Evolutionary conservation across 2,113 vertebrate genomes (phyloP).

Genomic region (Eonycteris spelaea): DNA sequence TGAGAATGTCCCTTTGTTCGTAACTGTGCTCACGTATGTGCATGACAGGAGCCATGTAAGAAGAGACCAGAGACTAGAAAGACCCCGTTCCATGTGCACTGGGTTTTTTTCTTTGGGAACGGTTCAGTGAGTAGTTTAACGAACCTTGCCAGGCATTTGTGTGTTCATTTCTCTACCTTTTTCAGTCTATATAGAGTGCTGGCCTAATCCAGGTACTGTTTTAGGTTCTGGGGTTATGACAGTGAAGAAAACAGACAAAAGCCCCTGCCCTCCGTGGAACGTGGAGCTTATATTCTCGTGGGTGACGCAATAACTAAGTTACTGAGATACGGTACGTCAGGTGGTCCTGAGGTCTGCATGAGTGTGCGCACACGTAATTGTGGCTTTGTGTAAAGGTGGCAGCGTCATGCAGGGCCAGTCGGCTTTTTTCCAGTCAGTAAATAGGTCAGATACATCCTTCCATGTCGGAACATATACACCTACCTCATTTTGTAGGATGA

Average conservation of each 20-base stretch:
- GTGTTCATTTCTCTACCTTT: background rate
- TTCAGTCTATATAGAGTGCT: background rate
- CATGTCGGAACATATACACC: background rate
- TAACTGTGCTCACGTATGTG: background rate
- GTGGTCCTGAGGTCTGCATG: background rate
- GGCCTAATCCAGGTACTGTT: background rate
- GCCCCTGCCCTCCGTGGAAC: background rate
- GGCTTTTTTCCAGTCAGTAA: background rate
- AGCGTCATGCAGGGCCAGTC: background rate
- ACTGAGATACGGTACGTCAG: too few relatives aligned
- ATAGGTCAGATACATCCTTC: background rate
- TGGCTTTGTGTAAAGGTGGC: background rate
- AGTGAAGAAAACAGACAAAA: background rate
- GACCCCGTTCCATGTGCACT: accelerated
- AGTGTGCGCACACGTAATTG: background rate
- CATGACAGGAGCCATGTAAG: background rate
- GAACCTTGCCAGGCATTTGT: background rate
- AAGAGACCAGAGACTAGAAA: background rate
- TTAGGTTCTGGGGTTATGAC: background rate
- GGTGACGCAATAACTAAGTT: background rate
- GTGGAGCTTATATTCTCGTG: background rate
- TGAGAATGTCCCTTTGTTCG: background rate
- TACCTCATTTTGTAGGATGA: background rate
- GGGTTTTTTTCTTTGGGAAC: background rate
- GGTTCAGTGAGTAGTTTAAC: background rate